Percentiles rank a stretch among this genome's conserved stretches.
Conservation (phyloP, 2,888 invertebrate genomes). For the Coenonympha arcania region DNA sequence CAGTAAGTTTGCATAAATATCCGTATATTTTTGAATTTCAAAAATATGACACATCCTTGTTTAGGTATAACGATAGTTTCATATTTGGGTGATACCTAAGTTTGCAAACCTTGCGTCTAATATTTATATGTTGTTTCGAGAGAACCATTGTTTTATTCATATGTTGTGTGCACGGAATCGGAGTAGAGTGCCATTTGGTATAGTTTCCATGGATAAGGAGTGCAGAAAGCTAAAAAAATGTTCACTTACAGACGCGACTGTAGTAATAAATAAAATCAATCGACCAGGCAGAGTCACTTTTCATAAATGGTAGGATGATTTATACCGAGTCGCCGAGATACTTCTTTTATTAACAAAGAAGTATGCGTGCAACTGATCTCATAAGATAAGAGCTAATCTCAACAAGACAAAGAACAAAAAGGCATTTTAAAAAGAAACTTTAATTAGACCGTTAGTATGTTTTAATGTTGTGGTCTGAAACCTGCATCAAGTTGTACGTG, state of each 20-base stretch:
- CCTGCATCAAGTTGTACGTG: background rate
- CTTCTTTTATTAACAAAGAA: slow-evolving; percentile 22
- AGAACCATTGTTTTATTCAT: too few relatives aligned
- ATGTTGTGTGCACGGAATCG: too few relatives aligned
- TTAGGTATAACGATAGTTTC: too few relatives aligned
- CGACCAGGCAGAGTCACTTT: background rate
- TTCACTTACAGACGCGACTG: too few relatives aligned
- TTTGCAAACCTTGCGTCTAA: too few relatives aligned
- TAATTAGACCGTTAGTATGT: slow-evolving; percentile 46
- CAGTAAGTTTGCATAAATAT: slow-evolving; percentile 54
- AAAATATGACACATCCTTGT: slow-evolving; percentile 27
- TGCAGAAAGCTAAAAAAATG: too few relatives aligned
- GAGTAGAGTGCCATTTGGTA: too few relatives aligned
- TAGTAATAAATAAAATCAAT: too few relatives aligned
- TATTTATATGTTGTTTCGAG: too few relatives aligned
- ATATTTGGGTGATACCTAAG: too few relatives aligned
- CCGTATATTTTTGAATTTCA: slow-evolving; percentile 58
- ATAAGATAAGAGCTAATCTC: slow-evolving; percentile 41
- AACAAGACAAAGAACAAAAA: slow-evolving; percentile 38
- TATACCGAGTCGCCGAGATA: slow-evolving; percentile 14
- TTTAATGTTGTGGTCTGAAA: slow-evolving; percentile 14
- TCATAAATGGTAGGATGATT: background rate
- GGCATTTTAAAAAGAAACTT: slow-evolving; percentile 55
- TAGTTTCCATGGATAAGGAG: too few relatives aligned
- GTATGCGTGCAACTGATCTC: slow-evolving; percentile 34